Conservation (phyloP, 2,888 invertebrate species). For the Aporophyla lueneburgensis region DNA sequence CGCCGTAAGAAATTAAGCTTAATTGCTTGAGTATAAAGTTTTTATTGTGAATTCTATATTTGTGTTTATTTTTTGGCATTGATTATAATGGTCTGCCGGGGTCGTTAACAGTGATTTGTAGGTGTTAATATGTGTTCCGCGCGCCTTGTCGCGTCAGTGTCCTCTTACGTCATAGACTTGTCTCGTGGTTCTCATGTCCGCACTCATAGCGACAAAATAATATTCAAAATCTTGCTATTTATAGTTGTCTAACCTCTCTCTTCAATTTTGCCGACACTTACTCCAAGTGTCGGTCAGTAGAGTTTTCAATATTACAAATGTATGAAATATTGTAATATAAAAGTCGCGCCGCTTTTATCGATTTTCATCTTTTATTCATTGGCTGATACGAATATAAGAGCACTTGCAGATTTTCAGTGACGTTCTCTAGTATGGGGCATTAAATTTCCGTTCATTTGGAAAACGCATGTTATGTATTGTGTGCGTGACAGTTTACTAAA, state of each 20-base stretch:
- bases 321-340: constrained; percentile 40
- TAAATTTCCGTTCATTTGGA: constrained; percentile 34
- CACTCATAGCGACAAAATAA: constrained; percentile 30
- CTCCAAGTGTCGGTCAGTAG: background rate
- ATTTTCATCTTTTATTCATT: constrained; percentile 50
- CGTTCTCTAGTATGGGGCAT: constrained; percentile 20
- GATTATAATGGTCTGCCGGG: constrained; percentile 56
- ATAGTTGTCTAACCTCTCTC: constrained; percentile 19
- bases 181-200: constrained; percentile 36
- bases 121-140: constrained; percentile 74
- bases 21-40: constrained; percentile 32
- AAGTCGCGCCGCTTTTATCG: constrained; percentile 21
- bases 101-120: constrained; percentile 75
- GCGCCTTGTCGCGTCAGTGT: constrained; percentile 49
- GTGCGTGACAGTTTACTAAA: constrained; percentile 30
- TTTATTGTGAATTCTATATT: constrained; percentile 50
- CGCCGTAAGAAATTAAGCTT: constrained; percentile 36
- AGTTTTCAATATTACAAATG: constrained; percentile 36
- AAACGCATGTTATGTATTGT: constrained; percentile 28
- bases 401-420: constrained; percentile 43
- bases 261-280: constrained; percentile 12
- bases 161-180: constrained; percentile 52
- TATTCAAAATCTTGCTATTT: constrained; percentile 9
- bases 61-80: constrained; percentile 55
- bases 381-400: background rate